Evolutionary conservation across 1,140 invertebrate species (phyloP).

Genomic region (Ceratosolen solmsi): DNA sequence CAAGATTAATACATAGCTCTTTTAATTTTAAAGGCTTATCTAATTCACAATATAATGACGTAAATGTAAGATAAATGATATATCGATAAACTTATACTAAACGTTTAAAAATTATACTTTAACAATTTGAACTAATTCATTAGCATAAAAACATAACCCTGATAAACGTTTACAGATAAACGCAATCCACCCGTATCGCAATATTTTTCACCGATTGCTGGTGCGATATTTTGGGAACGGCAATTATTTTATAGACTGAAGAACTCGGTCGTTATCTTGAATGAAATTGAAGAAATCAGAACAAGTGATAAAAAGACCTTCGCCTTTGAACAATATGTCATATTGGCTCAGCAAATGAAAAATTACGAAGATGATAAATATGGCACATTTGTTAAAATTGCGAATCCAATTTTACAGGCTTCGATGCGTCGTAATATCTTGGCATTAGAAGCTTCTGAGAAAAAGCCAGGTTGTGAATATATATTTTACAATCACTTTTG

Average conservation of each 20-base stretch:
- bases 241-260: conserved; percentile 85
- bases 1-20: too few relatives aligned
- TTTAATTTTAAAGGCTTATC: too few relatives aligned
- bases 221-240: conserved; percentile 88
- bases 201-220: conserved; percentile 84
- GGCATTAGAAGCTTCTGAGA: conserved; percentile 68
- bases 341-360: conserved; percentile 82
- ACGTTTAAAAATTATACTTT: too few relatives aligned
- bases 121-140: too few relatives aligned
- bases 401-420: conserved; percentile 74
- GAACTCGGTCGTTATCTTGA: conserved; percentile 83
- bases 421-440: conserved; percentile 81
- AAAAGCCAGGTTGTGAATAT: conserved; percentile 49
- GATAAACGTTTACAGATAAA: conserved; percentile 73
- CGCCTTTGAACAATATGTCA: conserved; percentile 84
- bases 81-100: too few relatives aligned
- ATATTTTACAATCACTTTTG: neutral
- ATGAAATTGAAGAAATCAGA: conserved; percentile 83
- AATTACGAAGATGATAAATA: conserved; percentile 83
- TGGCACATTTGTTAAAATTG: conserved; percentile 77
- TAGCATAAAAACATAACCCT: too few relatives aligned
- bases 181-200: conserved; percentile 82
- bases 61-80: too few relatives aligned
- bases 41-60: too few relatives aligned
- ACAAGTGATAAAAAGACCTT: conserved; percentile 82